phyloP scores from a whole-genome alignment of 2,797 vertebrate genomes.

The Artibeus jamaicensis region DNA sequence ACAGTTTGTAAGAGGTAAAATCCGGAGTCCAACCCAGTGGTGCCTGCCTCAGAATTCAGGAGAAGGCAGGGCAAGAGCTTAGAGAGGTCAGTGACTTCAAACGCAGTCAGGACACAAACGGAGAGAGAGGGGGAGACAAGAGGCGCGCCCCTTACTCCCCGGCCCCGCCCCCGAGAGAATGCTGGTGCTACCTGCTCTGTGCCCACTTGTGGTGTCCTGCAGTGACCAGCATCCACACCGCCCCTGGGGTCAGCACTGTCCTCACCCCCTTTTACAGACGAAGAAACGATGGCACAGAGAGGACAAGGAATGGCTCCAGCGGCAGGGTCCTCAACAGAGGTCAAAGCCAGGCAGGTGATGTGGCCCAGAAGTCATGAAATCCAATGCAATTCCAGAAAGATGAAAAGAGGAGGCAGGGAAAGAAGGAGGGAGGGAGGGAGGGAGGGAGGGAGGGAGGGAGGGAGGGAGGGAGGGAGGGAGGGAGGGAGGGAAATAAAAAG shows the following conservation, averaged over 20 bases:
- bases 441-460: background rate
- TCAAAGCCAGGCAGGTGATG: background rate
- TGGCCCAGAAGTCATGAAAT: background rate
- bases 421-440: background rate
- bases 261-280: background rate
- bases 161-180: background rate
- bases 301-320: background rate
- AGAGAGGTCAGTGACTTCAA: background rate
- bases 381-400: background rate
- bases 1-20: background rate
- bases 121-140: background rate
- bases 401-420: background rate
- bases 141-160: fast-evolving
- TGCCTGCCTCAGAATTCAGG: background rate
- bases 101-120: background rate
- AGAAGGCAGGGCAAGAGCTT: background rate
- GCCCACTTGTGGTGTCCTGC: background rate
- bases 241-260: background rate
- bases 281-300: background rate
- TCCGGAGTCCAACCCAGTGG: background rate
- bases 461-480: too few relatives aligned
- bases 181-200: background rate
- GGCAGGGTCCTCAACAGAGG: background rate
- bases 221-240: background rate
- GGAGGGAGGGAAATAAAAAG: too few relatives aligned